Conservation (phyloP, 2,888 invertebrate species). For the Drosophila kuntzei region DNA sequence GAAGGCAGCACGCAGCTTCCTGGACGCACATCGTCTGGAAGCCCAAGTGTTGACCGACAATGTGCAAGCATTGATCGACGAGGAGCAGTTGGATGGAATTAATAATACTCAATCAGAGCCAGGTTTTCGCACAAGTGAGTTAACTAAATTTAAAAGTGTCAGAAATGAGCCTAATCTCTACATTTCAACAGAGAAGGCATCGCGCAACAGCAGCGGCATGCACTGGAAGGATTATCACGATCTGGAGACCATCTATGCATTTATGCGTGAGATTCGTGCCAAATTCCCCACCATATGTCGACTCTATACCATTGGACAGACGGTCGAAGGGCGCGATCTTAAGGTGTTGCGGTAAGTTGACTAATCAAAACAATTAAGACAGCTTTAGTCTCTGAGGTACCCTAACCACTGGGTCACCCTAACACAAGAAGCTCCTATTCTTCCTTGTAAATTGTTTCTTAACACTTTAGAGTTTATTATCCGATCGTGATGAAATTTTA, state of each 20-base stretch:
- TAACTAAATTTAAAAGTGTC: neutral
- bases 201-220: conserved; percentile 84
- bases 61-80: conserved; percentile 91
- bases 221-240: conserved; percentile 92
- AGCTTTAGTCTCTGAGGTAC: no score
- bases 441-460: no score
- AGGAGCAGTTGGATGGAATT: conserved; percentile 87
- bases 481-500: neutral
- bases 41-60: conserved; percentile 90
- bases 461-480: no score
- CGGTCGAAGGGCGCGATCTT: conserved; percentile 91
- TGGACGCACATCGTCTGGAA: conserved; percentile 88
- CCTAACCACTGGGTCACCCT: no score
- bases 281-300: conserved; percentile 90
- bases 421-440: no score
- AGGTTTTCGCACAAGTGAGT: conserved; percentile 85
- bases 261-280: conserved; percentile 89
- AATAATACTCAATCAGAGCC: conserved; percentile 85
- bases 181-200: conserved; percentile 68
- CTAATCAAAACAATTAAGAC: neutral
- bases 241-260: conserved; percentile 89
- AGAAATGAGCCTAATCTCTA: no score
- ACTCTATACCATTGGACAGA: conserved; percentile 90
- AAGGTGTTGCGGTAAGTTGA: conserved; percentile 87
- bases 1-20: conserved; percentile 87